phyloP scores from a whole-genome alignment of 2,113 vertebrate species.

The Mesitornis unicolor region DNA sequence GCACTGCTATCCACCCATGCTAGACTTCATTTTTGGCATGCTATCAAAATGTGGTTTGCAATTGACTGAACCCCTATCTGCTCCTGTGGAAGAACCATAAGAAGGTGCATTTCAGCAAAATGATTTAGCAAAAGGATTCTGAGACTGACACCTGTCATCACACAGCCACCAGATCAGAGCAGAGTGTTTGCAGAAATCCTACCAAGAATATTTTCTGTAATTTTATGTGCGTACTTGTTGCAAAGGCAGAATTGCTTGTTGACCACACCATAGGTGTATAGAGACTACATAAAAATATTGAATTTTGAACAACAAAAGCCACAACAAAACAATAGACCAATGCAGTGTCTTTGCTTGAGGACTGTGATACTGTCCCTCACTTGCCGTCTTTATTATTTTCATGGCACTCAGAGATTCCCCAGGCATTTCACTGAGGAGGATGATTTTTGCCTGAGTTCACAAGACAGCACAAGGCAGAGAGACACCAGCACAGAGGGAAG shows the following conservation, averaged over 20 bases:
- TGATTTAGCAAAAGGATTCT: not conserved
- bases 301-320: not conserved
- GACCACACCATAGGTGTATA: not conserved
- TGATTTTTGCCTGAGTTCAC: not conserved
- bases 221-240: not conserved
- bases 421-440: not conserved
- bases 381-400: not conserved
- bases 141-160: not conserved
- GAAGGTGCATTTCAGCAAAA: not conserved
- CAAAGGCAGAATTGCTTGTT: not conserved
- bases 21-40: not conserved
- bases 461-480: not conserved
- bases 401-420: not conserved
- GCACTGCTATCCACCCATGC: not conserved
- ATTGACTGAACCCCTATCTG: not conserved
- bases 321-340: not conserved
- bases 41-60: not conserved
- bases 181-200: not conserved
- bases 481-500: not conserved
- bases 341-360: not conserved
- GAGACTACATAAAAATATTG: not conserved
- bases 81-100: not conserved
- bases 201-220: not conserved
- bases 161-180: fast-evolving
- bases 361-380: not conserved